These are phyloP conservation scores for Oscheius onirici DNA, from an alignment of 2,888 invertebrate species.

Conservation along the genomic window DNA sequence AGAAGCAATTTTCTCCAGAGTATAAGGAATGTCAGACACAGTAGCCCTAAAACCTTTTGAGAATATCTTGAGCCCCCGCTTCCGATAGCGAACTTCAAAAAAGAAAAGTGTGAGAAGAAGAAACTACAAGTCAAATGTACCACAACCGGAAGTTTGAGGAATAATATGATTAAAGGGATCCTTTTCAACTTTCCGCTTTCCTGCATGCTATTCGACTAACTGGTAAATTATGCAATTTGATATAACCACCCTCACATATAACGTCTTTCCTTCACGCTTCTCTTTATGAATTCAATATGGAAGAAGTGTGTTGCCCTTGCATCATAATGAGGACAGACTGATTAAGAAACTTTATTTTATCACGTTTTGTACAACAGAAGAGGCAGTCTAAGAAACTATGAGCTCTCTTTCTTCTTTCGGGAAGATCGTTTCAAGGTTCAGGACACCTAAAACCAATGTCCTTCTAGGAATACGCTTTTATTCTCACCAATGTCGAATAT, in stretches of 20 bases:
- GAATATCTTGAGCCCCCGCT: not conserved
- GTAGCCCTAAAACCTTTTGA: not conserved
- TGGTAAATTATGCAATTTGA: too few species aligned
- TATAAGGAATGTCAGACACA: not conserved
- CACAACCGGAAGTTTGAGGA: too few species aligned
- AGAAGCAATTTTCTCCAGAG: not conserved
- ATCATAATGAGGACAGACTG: too few species aligned
- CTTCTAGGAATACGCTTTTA: too few species aligned
- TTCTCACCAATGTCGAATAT: slow-evolving; percentile 46
- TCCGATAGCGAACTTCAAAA: not conserved
- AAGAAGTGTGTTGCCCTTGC: too few species aligned
- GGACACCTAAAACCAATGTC: slow-evolving; percentile 3
- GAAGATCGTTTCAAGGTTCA: slow-evolving; percentile 50
- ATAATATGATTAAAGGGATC: too few species aligned
- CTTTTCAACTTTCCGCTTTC: too few species aligned
- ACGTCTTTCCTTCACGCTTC: too few species aligned
- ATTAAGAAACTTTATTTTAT: not conserved
- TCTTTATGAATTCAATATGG: too few species aligned
- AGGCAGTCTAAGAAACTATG: slow-evolving; percentile 30
- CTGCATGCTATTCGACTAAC: too few species aligned
- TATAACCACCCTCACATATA: too few species aligned
- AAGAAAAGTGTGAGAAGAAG: not conserved
- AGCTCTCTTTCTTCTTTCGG: slow-evolving; percentile 47
- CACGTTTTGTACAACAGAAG: not conserved
- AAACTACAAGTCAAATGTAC: not conserved